Evolutionary conservation across 2,888 invertebrate species (phyloP), one percentile per base, ranked within the genome.

Genomic region (Dicycla oo): DNA sequence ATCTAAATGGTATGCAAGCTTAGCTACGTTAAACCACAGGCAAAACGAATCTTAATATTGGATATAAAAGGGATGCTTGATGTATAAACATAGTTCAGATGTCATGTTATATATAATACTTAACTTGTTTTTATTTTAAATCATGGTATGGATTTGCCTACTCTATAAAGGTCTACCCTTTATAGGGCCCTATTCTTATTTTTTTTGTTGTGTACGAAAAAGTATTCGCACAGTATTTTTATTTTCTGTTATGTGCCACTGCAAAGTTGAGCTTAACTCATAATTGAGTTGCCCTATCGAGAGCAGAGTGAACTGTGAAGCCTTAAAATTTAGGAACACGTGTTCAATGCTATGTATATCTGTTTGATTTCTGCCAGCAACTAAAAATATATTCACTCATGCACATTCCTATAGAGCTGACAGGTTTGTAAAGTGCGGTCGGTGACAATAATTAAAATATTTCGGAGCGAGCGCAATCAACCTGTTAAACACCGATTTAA

Each of bases 391-490:
- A 73, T 73, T 47, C 18, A 47, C 7, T 74, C 23, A 49, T 61
- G 38, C 40, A 20, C 30, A 61, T 72, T 26, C 53, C 30, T 43
- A 23, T 18, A 34, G 10, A 40, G 23, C 74, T 40, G 47, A 23
- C 20, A 61, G 20, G 40, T 61, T 47, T 47, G 38, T 15, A 18
- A 57, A 73, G 18, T 26, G 43, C n/a, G 11, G 26, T 15, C 58
- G 40, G n/a, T 23, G 20, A 49, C 13, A 43, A 74, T 58, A 8
- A 73, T n/a, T 30, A 73, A 5, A 40, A 49, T 30, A 1, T 20
- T 70, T 23, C 18, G 18, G 43, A 38, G 10, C 61, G 5, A 47
- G 26, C 15, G 74, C 26, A 74, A 15, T 73, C n/a, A 40, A 74
- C 23, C 10, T 20, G 23, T 5, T 34, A 34, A 3, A 23, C 23